phyloP scores from a whole-genome alignment of 2,888 invertebrate species.

The Zeuzera pyrina region DNA sequence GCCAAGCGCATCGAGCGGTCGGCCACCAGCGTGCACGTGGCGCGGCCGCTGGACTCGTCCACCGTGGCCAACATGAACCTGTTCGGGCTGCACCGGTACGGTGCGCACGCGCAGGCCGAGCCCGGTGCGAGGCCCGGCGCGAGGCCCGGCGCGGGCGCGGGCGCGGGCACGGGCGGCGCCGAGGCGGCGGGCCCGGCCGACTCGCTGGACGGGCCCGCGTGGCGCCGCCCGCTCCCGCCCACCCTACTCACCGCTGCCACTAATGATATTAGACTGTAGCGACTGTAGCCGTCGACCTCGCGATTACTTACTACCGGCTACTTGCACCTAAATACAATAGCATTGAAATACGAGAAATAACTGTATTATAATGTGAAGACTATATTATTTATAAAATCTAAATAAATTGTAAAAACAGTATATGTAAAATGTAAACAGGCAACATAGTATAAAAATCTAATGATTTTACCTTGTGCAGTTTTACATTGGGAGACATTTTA shows the following conservation, averaged over 20 bases:
- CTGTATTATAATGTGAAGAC: constrained; percentile 13
- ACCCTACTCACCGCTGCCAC: constrained; percentile 26
- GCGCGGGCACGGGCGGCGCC: constrained; percentile 2
- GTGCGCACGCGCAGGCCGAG: constrained; percentile 40
- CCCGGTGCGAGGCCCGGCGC: constrained; percentile 22
- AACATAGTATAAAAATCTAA: no score
- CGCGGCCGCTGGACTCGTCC: constrained; percentile 52
- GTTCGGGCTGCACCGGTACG: constrained; percentile 61
- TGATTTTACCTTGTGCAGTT: no score
- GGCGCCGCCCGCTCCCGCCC: constrained; percentile 20
- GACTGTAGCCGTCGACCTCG: constrained; percentile 12
- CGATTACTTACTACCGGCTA: constrained; percentile 6
- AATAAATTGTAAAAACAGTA: no score
- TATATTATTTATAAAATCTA: no score
- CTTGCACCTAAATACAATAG: constrained; percentile 9
- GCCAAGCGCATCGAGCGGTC: constrained; percentile 54
- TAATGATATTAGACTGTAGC: constrained; percentile 50
- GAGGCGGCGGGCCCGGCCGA: constrained; percentile 3
- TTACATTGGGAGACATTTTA: no score
- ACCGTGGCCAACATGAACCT: constrained; percentile 58
- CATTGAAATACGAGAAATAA: constrained; percentile 2
- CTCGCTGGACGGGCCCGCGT: constrained; percentile 18
- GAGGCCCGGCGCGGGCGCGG: constrained; percentile 10
- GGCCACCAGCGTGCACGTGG: constrained; percentile 50
- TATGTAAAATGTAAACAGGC: no score